These are phyloP conservation scores for Coreius guichenoti DNA, from an alignment of 2,797 vertebrate genomes.

Conservation along the genomic window DNA sequence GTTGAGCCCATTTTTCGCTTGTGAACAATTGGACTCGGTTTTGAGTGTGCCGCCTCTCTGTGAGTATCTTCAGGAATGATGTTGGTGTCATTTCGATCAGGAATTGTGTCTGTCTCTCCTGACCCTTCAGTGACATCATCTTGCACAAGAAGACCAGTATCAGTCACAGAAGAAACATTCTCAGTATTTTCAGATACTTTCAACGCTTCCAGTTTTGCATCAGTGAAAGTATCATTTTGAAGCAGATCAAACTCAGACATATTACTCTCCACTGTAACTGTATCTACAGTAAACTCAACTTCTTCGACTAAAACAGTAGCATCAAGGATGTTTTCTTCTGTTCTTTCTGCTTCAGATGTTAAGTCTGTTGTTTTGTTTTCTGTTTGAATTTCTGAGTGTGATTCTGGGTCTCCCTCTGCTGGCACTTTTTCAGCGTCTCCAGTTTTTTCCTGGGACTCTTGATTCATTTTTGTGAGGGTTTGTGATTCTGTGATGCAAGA, in stretches of 20 bases:
- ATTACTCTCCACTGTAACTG: too few relatives aligned
- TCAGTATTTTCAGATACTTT: neutral
- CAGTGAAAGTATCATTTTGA: too few relatives aligned
- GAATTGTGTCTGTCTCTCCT: too few relatives aligned
- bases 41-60: too few relatives aligned
- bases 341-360: neutral
- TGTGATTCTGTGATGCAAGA: slow-evolving; percentile 7
- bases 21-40: too few relatives aligned
- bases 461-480: neutral
- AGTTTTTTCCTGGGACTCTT: neutral
- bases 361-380: neutral
- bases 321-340: neutral
- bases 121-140: neutral
- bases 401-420: neutral
- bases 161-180: neutral
- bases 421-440: neutral
- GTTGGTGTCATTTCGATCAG: too few relatives aligned
- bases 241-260: too few relatives aligned
- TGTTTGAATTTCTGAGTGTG: neutral
- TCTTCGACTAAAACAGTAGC: too few relatives aligned
- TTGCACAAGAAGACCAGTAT: neutral
- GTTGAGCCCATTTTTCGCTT: too few relatives aligned
- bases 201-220: neutral
- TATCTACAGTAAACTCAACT: too few relatives aligned
- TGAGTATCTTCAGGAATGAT: too few relatives aligned